Evolutionary conservation across 2,888 invertebrate genomes (phyloP), one percentile per base, ranked within the genome.

Genomic region (Papilio protenor): DNA sequence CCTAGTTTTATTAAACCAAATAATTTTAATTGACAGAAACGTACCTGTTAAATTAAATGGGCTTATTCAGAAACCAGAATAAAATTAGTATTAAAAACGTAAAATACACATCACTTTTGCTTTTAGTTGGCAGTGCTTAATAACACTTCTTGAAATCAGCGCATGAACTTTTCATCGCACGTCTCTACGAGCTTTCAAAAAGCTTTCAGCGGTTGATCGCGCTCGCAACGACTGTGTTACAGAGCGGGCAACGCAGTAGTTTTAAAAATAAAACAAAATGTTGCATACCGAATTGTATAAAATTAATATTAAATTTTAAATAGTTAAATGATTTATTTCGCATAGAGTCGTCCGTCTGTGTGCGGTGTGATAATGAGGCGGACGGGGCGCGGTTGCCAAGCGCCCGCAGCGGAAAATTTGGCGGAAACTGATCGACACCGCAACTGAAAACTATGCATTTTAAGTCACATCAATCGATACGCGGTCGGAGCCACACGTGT

Each of bases 401-500:
- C 91, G 90, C 86, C 90, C 90, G 87, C 90, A 89, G 87, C 86
- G 90, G 90, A 91, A 91, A 90, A 92, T 92, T 92, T 91, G 92
- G 90, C 91, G 90, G 88, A 87, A 87, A 87, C 87, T 90, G 90
- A 92, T 91, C 90, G 90, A 90, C 91, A 89, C 88, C 89, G 88
- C 88, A 87, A 87, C 88, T 87, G 90, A 92, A 90, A 91, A 92
- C 90, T 91, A 90, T 92, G 90, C 91, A 91, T 92, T 93, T 92
- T 91, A 91, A 94, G 91, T 92, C 87, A 89, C 89, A 91, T 92
- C 91, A 92, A 94, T 94, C 92, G 92, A 92, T 92, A 89, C 84
- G 92, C 88, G 92, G 92, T 90, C 86, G 86, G 88, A 85, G 86
- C 87, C 89, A 87, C 91, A 91, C 90, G 90, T 89, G 92, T 89